Base-by-base conservation (phyloP, 2,888 invertebrate species). In the Tiphia femorata region DNA sequence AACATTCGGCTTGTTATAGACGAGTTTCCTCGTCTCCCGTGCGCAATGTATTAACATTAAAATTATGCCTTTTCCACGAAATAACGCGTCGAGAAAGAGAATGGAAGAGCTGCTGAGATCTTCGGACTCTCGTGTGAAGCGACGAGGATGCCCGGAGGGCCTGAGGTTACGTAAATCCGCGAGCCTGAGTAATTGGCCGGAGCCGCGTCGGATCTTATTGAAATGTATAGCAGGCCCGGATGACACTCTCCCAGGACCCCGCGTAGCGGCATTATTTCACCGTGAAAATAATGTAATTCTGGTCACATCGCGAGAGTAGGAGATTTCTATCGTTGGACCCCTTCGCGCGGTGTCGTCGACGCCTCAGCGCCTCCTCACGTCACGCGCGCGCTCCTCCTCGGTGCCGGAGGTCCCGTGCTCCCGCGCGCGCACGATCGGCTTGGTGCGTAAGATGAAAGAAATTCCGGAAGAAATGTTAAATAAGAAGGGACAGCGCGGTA, bases 281-380 rank as follows among this genome's bases (percentile, higher is more conserved):
- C 58, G 62, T 49, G 66, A 65, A 60, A 70, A 62, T 78, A 79
- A 79, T 79, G 74, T 73, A 75, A 79, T 79, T 79, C 79, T 68
- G 77, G 78, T 79, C 79, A 78, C 79, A 77, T 62, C 61, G 62
- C 59, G 60, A 63, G 64, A 65, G 70, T 70, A 68, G 64, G 53
- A 78, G 79, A 79, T 78, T 71, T 67, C 72, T 76, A 79, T 79
- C 79, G 44, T 44, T 25, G 33, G 38, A n/a, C 46, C 54, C 63
- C 66, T 61, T 58, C 60, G 60, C 60, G 70, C 62, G 67, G 62
- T 63, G 70, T 68, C 70, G 56, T 50, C 62, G 72, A 76, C 76
- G 74, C 75, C 75, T 73, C 72, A 37, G 58, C 60, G 58, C 67
- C 64, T 66, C 72, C 74, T 62, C 67, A 61, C 65, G 63, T 65